Evolutionary conservation across 2,888 invertebrate species (phyloP).

Genomic region (Pollenia amentaria): DNA sequence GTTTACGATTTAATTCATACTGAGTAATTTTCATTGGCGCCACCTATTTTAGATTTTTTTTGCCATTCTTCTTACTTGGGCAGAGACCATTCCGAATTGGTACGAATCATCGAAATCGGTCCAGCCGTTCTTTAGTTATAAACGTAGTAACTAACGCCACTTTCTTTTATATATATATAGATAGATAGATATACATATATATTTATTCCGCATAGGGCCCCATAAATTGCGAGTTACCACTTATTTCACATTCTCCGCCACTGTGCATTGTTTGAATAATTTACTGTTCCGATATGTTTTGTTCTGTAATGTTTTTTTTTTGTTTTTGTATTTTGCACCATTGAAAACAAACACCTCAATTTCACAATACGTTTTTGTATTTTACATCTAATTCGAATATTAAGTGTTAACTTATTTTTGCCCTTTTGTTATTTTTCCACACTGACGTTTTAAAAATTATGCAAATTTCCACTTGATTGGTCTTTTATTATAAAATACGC

Average conservation of each 20-base stretch:
- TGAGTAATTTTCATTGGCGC: no score
- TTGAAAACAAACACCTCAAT: constrained; percentile 14
- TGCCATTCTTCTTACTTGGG: no score
- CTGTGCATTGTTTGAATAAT: background rate
- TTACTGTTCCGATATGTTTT: background rate
- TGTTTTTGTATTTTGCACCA: background rate
- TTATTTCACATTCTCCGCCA: background rate
- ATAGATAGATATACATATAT: background rate
- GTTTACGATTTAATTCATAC: no score
- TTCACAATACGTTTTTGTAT: background rate
- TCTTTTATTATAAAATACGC: background rate
- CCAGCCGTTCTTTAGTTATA: no score
- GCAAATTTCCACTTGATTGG: background rate
- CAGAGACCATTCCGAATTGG: no score
- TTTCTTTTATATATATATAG: no score
- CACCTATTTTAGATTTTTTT: no score
- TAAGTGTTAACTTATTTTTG: background rate
- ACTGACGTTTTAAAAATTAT: background rate
- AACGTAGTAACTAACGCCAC: no score
- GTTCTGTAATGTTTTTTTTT: background rate
- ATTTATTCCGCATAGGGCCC: no score
- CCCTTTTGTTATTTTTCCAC: background rate
- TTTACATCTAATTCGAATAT: background rate
- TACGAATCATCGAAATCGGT: no score
- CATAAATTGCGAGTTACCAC: no score